Evolutionary conservation across 2,888 invertebrate genomes (phyloP), one percentile per base, ranked within the genome.

Genomic region (Rhorus exstirpatorius): DNA sequence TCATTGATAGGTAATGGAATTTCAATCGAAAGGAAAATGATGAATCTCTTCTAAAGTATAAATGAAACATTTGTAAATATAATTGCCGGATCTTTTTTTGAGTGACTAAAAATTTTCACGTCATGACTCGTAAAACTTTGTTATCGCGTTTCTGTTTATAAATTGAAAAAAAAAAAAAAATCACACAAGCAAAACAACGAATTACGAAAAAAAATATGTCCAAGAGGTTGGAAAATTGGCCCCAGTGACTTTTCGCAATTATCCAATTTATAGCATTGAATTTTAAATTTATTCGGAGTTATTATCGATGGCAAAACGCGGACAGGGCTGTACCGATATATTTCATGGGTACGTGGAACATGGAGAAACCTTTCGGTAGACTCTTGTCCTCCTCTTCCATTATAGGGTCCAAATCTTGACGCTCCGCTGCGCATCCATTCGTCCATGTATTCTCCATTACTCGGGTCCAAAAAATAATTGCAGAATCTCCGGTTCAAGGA

Each of bases 341-440:
- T 77, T 83, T 83, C 83, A 83, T 80, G 72, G 80, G 72, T 72
- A 83, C 68, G 72, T 70, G 75, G 71, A 82, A 82, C 60, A 79
- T 44, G 79, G 70, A 79, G 74, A 67, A 84, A 90, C 90, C 89
- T 89, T 87, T 88, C 21, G 81, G 72, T 60, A 84, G 85, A 75
- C 74, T 85, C 65, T 87, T 88, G 51, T 87, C 85, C 70, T 90
- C 90, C 81, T 90, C 90, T 63, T 91, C 89, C 67, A 89, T 88
- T 65, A 89, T 90, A 4, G 88, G 87, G 55, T 88, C 88, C 70
- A 89, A 85, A 84, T 89, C 88, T 70, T 87, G 88, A 17, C 86
- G 86, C 60, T 89, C 87, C 58, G 79, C 81, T 14, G 83, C 84
- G 12, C 83, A 79, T 55, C 84, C 84, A 76, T 83, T 75, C 17